A percentile compares a stretch with the other conserved stretches of the same genome.
Conservation (phyloP, 2,797 vertebrate genomes). For the Neostethus bicornis region DNA sequence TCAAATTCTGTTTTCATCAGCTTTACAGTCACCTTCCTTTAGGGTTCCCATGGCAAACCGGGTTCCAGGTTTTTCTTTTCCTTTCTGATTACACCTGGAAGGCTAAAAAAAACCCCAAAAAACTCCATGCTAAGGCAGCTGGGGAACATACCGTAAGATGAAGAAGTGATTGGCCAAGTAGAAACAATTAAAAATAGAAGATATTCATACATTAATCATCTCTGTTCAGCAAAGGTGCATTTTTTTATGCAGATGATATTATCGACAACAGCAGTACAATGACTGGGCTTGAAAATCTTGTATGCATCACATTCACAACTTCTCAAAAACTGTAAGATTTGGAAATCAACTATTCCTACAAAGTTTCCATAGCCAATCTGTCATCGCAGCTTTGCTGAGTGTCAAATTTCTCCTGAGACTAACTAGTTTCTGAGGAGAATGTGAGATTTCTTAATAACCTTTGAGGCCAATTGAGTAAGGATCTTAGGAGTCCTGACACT, state of each 20-base stretch:
- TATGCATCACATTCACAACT: slow-evolving; percentile 26
- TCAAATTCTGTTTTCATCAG: slow-evolving; percentile 51
- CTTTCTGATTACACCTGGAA: slow-evolving; percentile 60
- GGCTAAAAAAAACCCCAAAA: slow-evolving; percentile 30
- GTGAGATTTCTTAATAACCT: slow-evolving; percentile 52
- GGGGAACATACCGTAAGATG: slow-evolving; percentile 26
- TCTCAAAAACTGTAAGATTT: slow-evolving; percentile 31
- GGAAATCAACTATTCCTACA: slow-evolving; percentile 27
- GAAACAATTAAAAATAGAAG: slow-evolving; percentile 12
- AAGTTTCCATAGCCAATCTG: slow-evolving; percentile 25
- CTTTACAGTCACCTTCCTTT: slow-evolving; percentile 40
- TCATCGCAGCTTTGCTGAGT: slow-evolving; percentile 39
- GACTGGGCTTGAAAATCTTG: slow-evolving; percentile 23
- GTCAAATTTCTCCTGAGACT: slow-evolving; percentile 42
- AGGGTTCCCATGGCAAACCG: slow-evolving; percentile 39
- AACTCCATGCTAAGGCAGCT: slow-evolving; percentile 41
- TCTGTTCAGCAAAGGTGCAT: slow-evolving; percentile 14
- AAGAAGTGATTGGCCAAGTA: slow-evolving; percentile 45
- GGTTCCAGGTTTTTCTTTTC: slow-evolving; percentile 43
- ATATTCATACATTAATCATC: slow-evolving; percentile 9
- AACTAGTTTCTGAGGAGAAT: slow-evolving; percentile 45
- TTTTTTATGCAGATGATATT: slow-evolving; percentile 37
- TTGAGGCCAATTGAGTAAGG: slow-evolving; percentile 41
- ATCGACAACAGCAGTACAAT: slow-evolving; percentile 32
- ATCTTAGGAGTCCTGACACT: slow-evolving; percentile 28